These are phyloP conservation scores for Halictus ligatus DNA, from an alignment of 2,888 invertebrate species.

Conservation along the genomic window DNA sequence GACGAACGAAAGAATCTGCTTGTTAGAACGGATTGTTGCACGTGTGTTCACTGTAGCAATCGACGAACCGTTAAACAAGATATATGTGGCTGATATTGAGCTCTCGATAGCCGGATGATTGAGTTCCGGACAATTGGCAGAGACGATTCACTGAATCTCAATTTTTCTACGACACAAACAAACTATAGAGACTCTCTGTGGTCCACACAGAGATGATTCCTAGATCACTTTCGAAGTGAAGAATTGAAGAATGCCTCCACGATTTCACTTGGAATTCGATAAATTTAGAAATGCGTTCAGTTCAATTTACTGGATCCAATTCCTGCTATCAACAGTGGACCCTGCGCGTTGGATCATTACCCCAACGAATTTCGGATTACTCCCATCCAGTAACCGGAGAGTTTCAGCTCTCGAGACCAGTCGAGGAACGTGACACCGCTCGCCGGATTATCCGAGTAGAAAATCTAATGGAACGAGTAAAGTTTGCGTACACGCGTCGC, in stretches of 20 bases:
- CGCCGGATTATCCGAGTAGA: conserved; percentile 66
- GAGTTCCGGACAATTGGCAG: neutral
- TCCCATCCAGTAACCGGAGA: neutral
- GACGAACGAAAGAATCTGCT: neutral
- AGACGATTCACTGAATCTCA: neutral
- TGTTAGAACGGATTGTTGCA: neutral
- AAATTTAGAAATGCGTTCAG: neutral
- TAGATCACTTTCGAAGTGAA: no score
- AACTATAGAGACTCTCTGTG: no score
- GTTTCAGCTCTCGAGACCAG: neutral
- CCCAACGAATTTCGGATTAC: neutral
- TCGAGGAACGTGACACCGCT: conserved; percentile 46
- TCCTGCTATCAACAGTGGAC: neutral
- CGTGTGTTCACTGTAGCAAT: neutral
- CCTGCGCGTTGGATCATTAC: neutral
- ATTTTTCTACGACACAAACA: neutral
- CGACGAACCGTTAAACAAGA: neutral
- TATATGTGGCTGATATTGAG: neutral
- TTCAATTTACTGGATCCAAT: neutral
- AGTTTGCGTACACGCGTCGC: conserved; percentile 77
- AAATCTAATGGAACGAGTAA: conserved; percentile 73
- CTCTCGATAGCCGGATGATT: neutral
- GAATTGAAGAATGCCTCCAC: no score
- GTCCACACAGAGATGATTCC: no score
- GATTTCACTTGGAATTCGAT: neutral